These are phyloP conservation scores for Teinopalpus imperialis DNA, from an alignment of 2,888 invertebrate genomes.

Conservation along the genomic window DNA sequence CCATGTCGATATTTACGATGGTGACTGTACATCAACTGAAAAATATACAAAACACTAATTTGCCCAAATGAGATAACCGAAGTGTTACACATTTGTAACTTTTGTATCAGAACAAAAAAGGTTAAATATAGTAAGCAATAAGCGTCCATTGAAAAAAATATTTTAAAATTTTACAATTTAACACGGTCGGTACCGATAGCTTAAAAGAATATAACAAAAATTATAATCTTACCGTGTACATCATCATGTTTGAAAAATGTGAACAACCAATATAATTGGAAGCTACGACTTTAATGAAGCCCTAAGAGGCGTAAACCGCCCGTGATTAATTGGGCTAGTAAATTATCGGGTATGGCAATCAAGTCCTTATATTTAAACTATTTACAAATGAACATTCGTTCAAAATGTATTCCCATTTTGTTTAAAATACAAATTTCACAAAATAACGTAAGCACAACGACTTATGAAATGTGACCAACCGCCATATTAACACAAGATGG, in stretches of 20 bases:
- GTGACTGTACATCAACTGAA: too few species aligned
- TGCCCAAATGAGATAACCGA: too few species aligned
- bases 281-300: conserved; percentile 40
- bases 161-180: too few species aligned
- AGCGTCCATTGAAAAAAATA: too few species aligned
- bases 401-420: conserved; percentile 11
- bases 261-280: conserved; percentile 36
- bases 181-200: too few species aligned
- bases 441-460: conserved; percentile 12
- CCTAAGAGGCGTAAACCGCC: conserved; percentile 48
- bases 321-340: conserved; percentile 19
- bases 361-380: conserved; percentile 3
- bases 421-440: conserved; percentile 21
- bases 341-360: conserved; percentile 7
- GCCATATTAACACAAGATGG: conserved; percentile 51
- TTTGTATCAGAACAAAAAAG: too few species aligned
- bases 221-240: conserved; percentile 67
- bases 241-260: conserved; percentile 57
- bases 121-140: too few species aligned
- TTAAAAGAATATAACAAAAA: conserved; percentile 8
- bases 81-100: too few species aligned
- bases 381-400: not conserved
- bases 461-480: conserved; percentile 46
- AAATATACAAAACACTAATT: too few species aligned
- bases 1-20: too few species aligned